Conservation (phyloP, 2,113 vertebrate genomes). For the Entelurus aequoreus region DNA sequence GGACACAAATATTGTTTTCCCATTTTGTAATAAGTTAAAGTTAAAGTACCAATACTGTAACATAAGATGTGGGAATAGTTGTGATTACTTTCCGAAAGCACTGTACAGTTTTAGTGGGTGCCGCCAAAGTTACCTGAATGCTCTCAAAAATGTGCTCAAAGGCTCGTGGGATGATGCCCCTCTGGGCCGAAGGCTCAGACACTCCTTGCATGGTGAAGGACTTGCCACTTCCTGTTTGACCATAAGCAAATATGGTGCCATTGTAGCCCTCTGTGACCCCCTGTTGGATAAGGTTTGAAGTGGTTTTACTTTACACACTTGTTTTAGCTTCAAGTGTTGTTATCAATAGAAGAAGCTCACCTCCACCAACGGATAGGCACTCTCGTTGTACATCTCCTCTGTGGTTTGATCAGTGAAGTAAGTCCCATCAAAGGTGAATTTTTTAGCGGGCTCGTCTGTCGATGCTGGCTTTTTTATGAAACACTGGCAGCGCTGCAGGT, state of each 20-base stretch:
- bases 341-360: constrained; percentile 55
- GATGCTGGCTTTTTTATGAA: constrained; percentile 75
- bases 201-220: constrained; percentile 90
- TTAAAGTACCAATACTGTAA: too few species aligned
- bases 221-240: constrained; percentile 90
- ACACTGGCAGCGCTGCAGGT: constrained; percentile 72
- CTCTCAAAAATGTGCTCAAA: constrained; percentile 89
- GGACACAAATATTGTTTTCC: too few species aligned
- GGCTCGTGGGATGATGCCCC: constrained; percentile 81
- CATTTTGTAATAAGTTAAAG: too few species aligned
- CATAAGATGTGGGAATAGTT: too few species aligned
- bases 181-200: constrained; percentile 67
- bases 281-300: constrained; percentile 47
- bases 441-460: constrained; percentile 73
- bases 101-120: neutral
- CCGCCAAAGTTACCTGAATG: constrained; percentile 71
- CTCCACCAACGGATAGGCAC: constrained; percentile 82
- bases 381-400: constrained; percentile 86
- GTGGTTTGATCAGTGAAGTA: constrained; percentile 77
- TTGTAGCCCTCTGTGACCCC: constrained; percentile 88
- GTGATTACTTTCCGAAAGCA: too few species aligned
- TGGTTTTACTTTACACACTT: too few species aligned
- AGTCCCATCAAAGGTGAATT: constrained; percentile 85
- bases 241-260: constrained; percentile 86
- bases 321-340: neutral